Evolutionary conservation across 2,888 invertebrate genomes (phyloP), one percentile per base, ranked within the genome.

Genomic region (Erynnis tages): DNA sequence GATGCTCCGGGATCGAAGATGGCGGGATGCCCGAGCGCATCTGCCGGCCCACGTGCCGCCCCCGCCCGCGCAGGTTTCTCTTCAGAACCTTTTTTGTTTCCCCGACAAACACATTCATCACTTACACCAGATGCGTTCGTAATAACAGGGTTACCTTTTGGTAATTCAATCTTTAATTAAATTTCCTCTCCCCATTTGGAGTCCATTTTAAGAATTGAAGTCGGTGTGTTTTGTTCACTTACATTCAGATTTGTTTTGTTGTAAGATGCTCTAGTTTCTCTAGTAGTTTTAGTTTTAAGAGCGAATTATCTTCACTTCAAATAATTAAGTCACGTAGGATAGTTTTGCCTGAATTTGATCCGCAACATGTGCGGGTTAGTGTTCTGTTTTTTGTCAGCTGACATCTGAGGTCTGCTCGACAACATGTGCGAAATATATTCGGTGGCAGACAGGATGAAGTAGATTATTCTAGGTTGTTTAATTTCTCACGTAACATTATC

Each of bases 41-140:
- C 86, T 89, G 87, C 78, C 87, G 59, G 64, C 88, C 88, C 88
- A 89, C 88, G 88, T 89, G 88, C 84, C 82, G 69, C 79, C 79
- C 63, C 71, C 82, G 77, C 78, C 71, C 65, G 79, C 74, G 78
- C 79, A 77, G 74, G 75, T 77, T 80, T 82, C 79, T 75, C 73
- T 72, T 71, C 65, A 66, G 65, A 72, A 71, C 63, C 57, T 43
- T 55, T 66, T 76, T 84, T 79, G 70, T 82, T 79, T 77, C 69
- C 72, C 72, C 69, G 57, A 57, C 71, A 65, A 72, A 73, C 67
- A 67, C 82, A 85, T 86, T 82, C 73, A 84, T 86, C 84, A 85
- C 83, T 73, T 67, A 69, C 73, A 78, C 75, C 85, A 86, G 84
- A 85, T 86, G 85, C 72, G 71, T 71, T 70, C 69, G 69, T 85